A percentile compares a stretch with the other conserved stretches of the same genome.
phyloP scores from a whole-genome alignment of 2,888 invertebrate genomes.

The Andrena hattorfiana region DNA sequence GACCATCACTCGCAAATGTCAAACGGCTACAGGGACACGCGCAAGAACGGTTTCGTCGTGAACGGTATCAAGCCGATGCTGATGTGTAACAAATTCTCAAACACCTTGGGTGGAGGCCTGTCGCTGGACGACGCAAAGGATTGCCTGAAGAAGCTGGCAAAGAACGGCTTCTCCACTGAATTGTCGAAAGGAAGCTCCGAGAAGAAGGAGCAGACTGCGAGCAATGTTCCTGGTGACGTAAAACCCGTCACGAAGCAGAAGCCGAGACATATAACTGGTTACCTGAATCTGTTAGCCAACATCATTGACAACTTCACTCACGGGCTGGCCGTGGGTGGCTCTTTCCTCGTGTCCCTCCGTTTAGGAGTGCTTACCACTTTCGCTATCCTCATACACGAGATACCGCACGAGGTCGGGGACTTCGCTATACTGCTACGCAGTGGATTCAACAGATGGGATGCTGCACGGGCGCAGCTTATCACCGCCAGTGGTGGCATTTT shows the following conservation, averaged over 20 bases:
- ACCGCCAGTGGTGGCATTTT: constrained; percentile 96
- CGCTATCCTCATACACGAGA: constrained; percentile 96
- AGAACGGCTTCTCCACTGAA: constrained; percentile 44
- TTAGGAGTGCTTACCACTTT: constrained; percentile 97
- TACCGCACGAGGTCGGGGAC: constrained; percentile 99
- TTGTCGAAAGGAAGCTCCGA: constrained; percentile 55
- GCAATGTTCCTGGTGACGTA: background rate
- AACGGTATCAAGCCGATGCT: constrained; percentile 48
- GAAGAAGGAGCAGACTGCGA: background rate
- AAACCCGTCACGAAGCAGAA: constrained; percentile 57
- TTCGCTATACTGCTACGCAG: constrained; percentile 97
- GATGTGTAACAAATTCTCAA: constrained; percentile 38
- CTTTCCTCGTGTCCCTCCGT: constrained; percentile 96
- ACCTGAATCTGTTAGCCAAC: constrained; percentile 97
- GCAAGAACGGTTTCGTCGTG: constrained; percentile 63
- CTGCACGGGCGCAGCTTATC: constrained; percentile 96
- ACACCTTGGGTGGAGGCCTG: constrained; percentile 17
- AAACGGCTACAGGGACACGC: constrained; percentile 40
- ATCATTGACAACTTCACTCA: constrained; percentile 99
- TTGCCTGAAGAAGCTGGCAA: constrained; percentile 59
- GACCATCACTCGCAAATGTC: constrained; percentile 42
- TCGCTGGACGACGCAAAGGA: constrained; percentile 43
- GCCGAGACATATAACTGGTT: constrained; percentile 89
- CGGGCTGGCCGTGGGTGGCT: constrained; percentile 98
- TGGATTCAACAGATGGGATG: constrained; percentile 97